phyloP scores from a whole-genome alignment of 2,888 invertebrate species.

The Ametastegia equiseti region DNA sequence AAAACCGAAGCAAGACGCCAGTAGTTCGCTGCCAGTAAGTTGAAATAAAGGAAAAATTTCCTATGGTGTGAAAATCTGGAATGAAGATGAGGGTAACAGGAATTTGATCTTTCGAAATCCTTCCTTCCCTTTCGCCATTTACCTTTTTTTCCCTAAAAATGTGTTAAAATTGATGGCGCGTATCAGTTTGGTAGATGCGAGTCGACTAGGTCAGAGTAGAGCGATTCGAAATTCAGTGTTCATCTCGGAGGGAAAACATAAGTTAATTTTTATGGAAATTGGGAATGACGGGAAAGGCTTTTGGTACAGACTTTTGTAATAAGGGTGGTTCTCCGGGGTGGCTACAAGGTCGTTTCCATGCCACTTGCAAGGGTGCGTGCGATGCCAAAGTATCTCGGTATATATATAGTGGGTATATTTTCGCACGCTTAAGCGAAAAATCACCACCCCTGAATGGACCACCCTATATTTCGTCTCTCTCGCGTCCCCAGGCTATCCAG shows the following conservation, averaged over 20 bases:
- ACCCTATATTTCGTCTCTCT: background rate
- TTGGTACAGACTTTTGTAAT: background rate
- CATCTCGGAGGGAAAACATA: background rate
- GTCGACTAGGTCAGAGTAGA: background rate
- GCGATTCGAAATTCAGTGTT: background rate
- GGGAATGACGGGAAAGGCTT: background rate
- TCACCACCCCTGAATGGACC: background rate
- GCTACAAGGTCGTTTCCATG: constrained; percentile 37
- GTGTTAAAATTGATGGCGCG: too few relatives aligned
- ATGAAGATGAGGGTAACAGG: background rate
- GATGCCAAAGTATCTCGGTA: constrained; percentile 18
- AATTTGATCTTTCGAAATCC: background rate
- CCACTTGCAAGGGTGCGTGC: constrained; percentile 39
- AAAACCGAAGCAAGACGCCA: background rate
- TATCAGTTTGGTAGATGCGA: too few relatives aligned
- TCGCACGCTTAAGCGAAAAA: constrained; percentile 16
- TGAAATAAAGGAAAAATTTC: background rate
- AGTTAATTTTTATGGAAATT: constrained; percentile 38
- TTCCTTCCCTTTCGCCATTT: background rate
- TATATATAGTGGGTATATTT: background rate
- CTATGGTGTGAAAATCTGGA: background rate
- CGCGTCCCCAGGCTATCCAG: background rate
- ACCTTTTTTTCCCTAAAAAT: background rate
- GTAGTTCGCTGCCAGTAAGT: background rate
- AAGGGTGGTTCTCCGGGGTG: constrained; percentile 2